Percentiles rank a stretch among this genome's conserved stretches.
phyloP scores from a whole-genome alignment of 2,113 vertebrate genomes.

The Patagioenas fasciata region DNA sequence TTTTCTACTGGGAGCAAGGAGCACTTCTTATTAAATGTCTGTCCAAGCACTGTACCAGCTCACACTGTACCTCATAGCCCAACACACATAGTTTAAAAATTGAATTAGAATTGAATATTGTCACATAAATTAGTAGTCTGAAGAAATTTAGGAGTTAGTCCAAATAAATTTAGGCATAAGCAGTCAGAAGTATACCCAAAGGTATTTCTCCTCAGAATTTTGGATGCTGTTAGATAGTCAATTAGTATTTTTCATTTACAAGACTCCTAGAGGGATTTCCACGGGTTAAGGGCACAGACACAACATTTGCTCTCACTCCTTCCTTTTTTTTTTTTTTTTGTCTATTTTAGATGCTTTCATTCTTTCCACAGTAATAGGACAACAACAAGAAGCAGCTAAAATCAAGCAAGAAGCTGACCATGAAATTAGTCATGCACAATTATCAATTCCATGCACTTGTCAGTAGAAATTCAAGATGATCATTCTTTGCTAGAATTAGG shows the following conservation, averaged over 20 bases:
- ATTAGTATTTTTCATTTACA: not conserved
- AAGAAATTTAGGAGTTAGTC: not conserved
- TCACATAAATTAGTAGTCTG: not conserved
- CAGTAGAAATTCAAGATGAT: not conserved
- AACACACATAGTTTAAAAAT: not conserved
- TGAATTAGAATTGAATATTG: not conserved
- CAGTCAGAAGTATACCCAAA: not conserved
- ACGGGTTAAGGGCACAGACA: not conserved
- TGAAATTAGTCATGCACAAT: not conserved
- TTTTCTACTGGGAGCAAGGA: not conserved
- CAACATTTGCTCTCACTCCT: not conserved
- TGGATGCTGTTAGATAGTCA: not conserved
- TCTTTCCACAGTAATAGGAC: not conserved
- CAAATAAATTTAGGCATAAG: not conserved
- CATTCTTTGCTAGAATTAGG: not conserved
- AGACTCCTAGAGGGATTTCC: not conserved
- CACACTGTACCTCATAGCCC: not conserved
- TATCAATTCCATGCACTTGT: not conserved
- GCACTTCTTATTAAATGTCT: not conserved
- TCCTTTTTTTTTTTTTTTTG: not conserved
- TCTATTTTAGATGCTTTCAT: not conserved
- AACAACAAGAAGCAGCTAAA: not conserved
- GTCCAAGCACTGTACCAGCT: not conserved
- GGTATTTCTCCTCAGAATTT: not conserved
- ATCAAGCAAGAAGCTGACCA: not conserved